These are phyloP conservation scores for Barbus barbus DNA, from an alignment of 2,113 vertebrate genomes.

Conservation along the genomic window DNA sequence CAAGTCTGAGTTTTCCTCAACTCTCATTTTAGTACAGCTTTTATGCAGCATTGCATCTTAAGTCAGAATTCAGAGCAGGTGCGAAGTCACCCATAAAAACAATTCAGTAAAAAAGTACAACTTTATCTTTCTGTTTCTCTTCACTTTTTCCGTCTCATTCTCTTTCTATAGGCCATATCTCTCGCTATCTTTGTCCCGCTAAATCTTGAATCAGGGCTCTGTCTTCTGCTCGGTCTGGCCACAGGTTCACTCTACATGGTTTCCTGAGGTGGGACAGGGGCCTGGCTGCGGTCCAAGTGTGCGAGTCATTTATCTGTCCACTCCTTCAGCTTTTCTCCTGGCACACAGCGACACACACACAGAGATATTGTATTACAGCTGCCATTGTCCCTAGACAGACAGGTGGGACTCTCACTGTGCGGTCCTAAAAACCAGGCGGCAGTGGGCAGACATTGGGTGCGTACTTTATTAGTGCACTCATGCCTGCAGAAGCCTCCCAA, in stretches of 20 bases:
- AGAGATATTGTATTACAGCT: constrained; percentile 72
- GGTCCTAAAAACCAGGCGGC: constrained; percentile 76
- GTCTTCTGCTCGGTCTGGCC: constrained; percentile 57
- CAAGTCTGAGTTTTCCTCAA: background rate
- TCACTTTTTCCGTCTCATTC: constrained; percentile 7
- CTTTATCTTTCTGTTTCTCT: constrained; percentile 23
- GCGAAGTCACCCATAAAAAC: background rate
- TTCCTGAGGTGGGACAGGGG: constrained; percentile 69
- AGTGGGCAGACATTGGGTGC: constrained; percentile 77
- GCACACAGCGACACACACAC: constrained; percentile 61
- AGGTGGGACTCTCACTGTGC: constrained; percentile 85
- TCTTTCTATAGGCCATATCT: constrained; percentile 38
- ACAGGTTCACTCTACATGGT: constrained; percentile 64
- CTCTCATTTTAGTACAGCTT: background rate
- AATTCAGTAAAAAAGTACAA: constrained; percentile 45
- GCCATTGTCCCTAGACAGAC: constrained; percentile 78
- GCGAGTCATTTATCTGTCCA: constrained; percentile 74
- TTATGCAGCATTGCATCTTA: background rate
- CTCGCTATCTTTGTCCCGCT: constrained; percentile 21
- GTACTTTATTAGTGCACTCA: constrained; percentile 78
- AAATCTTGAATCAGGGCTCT: constrained; percentile 62
- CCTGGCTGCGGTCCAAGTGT: constrained; percentile 69
- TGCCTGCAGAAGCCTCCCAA: constrained; percentile 77
- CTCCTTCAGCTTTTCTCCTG: constrained; percentile 69
- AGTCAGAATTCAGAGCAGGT: background rate